Percentiles rank a stretch among this genome's conserved stretches.
These are phyloP conservation scores for Junonia oenone DNA, from an alignment of 2,888 invertebrate genomes.

Conservation along the genomic window DNA sequence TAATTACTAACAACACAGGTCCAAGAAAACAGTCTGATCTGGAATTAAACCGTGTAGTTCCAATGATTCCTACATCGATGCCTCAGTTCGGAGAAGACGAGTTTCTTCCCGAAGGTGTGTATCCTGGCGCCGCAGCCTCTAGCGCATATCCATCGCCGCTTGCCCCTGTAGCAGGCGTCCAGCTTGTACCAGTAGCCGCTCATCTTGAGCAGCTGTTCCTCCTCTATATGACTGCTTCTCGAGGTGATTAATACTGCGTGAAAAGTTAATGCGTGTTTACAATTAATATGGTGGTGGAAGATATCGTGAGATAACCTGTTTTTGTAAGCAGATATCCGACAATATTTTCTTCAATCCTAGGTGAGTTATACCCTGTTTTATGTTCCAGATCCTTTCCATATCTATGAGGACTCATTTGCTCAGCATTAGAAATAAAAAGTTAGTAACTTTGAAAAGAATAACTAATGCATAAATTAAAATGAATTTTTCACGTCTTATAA, in stretches of 20 bases:
- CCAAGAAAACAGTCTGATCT: too few species aligned
- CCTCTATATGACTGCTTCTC: conserved; percentile 20
- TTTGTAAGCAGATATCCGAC: too few species aligned
- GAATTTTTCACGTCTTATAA: too few species aligned
- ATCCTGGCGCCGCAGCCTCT: conserved; percentile 64
- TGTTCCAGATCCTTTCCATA: too few species aligned
- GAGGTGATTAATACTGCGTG: conserved; percentile 15
- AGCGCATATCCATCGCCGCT: conserved; percentile 68
- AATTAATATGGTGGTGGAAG: conserved; percentile 7
- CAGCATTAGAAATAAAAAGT: too few species aligned
- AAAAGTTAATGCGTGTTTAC: conserved; percentile 13
- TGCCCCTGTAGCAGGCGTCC: conserved; percentile 53
- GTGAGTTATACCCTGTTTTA: too few species aligned
- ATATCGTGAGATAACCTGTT: conserved; percentile 7
- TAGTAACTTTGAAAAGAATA: too few species aligned
- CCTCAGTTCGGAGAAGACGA: conserved; percentile 61
- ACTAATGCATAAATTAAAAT: too few species aligned
- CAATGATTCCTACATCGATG: conserved; percentile 48
- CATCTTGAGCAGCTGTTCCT: conserved; percentile 51
- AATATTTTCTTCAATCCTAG: too few species aligned
- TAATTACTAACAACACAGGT: too few species aligned
- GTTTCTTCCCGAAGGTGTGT: conserved; percentile 58
- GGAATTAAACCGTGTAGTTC: conserved; percentile 47
- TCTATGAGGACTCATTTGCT: too few species aligned
- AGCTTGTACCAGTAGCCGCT: conserved; percentile 61